phyloP scores from a whole-genome alignment of 2,113 vertebrate genomes.

The Macrotus californicus region DNA sequence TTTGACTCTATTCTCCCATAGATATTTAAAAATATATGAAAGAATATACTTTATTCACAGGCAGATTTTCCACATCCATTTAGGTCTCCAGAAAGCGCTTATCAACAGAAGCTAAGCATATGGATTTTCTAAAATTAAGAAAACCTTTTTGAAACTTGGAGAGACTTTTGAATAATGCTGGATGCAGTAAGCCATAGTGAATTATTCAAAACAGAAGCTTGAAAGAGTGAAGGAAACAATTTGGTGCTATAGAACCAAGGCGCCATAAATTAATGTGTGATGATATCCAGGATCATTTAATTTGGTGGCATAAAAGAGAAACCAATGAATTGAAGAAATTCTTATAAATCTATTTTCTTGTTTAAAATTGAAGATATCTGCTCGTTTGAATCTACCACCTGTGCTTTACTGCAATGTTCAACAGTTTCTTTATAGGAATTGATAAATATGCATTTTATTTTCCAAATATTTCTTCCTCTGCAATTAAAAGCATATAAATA shows the following conservation, averaged over 20 bases:
- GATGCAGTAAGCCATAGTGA: conserved; percentile 15
- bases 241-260: neutral
- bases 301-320: neutral
- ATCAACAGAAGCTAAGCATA: conserved; percentile 56
- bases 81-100: conserved; percentile 43
- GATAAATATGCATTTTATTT: conserved; percentile 38
- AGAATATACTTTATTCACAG: conserved; percentile 15
- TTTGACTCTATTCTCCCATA: conserved; percentile 12
- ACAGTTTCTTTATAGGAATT: conserved; percentile 9
- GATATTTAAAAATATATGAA: conserved; percentile 39
- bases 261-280: neutral
- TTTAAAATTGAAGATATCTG: conserved; percentile 18
- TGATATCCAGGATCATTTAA: neutral
- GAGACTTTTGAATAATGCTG: neutral
- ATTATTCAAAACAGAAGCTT: conserved; percentile 38
- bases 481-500: neutral
- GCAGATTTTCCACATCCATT: conserved; percentile 46
- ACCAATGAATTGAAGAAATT: conserved; percentile 37
- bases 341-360: conserved; percentile 20
- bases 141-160: conserved; percentile 31
- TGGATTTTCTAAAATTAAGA: conserved; percentile 51
- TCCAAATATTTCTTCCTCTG: neutral
- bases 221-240: neutral
- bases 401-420: neutral
- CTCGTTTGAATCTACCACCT: conserved; percentile 3